Evolutionary conservation across 2,797 vertebrate species (phyloP), one percentile per base, ranked within the genome.

Genomic region (Hydrophis major): DNA sequence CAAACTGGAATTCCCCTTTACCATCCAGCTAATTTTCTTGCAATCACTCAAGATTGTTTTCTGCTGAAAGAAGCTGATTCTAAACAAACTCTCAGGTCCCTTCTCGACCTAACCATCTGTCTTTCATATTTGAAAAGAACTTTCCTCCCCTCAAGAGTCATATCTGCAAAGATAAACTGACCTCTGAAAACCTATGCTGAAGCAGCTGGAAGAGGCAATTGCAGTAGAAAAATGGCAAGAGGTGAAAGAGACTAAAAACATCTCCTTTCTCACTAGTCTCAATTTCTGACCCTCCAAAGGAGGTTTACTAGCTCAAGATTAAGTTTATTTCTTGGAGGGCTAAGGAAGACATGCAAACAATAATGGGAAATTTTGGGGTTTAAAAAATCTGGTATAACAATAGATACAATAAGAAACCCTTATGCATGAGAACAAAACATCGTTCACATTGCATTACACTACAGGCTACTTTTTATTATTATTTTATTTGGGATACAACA

Each of bases 1-100:
- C 12, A 37, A 88, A 91, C 32, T 91, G 93, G 93, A 93, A 91
- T 93, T 86, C 87, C 90, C 56, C 59, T 93, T 87, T 28, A 28
- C 47, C 86, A 37, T 28, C 86, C 25, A 57, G 86, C 87, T 69
- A 47, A 25, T 32, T 37, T 4, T 63, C 57, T 27, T n/a, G 42
- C 59, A 32, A 25, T 37, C 56, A 89, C 56, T 89, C 32, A 83
- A 83, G 61, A 56, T 55, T 78, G n/a, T n/a, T 74, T 69, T 88
- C 57, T 86, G 86, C 66, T 78, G 25, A 42, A 88, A 56, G n/a
- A 88, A 53, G 11, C 25, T 83, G 56, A 11, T 22, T 2, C 14
- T 60, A 53, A 74, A 53, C 59, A 57, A 13, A 56, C 86, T 37
- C 25, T 13, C 90, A 57, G 50, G 69, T 93, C 32, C 69, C 89